Evolutionary conservation across 2,888 invertebrate genomes (phyloP).

Genomic region (Panopea generosa): DNA sequence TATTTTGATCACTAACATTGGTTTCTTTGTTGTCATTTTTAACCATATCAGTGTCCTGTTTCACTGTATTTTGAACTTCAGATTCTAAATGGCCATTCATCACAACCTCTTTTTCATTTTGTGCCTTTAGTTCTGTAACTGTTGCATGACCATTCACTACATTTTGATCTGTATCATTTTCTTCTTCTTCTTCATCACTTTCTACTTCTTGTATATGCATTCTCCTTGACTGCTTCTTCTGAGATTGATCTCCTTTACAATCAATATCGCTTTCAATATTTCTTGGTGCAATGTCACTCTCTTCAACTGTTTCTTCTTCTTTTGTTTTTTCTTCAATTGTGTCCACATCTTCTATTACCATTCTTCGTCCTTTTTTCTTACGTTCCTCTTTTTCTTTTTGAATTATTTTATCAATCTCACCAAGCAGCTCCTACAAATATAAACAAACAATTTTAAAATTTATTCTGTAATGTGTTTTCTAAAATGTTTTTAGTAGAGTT

Average conservation of each 20-base stretch:
- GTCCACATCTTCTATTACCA: conserved; percentile 83
- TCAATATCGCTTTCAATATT: not conserved
- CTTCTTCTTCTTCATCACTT: conserved; percentile 51
- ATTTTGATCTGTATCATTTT: not conserved
- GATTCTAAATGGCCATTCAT: not conserved
- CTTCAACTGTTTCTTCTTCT: not conserved
- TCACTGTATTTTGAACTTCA: conserved; percentile 14
- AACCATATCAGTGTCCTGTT: not conserved
- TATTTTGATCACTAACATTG: conserved; percentile 16
- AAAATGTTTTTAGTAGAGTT: no score
- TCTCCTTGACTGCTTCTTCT: conserved; percentile 30
- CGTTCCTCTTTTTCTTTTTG: conserved; percentile 68
- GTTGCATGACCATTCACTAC: conserved; percentile 26
- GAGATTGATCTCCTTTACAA: no score
- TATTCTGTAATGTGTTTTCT: no score
- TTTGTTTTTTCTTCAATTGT: conserved; percentile 44
- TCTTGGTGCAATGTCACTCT: not conserved
- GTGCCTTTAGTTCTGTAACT: conserved; percentile 3
- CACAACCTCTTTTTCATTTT: not conserved
- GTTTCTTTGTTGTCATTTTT: conserved; percentile 13
- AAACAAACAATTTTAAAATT: not conserved
- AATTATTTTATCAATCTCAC: conserved; percentile 61
- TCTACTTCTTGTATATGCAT: conserved; percentile 60
- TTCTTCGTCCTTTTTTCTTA: conserved; percentile 78
- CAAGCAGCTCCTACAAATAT: conserved; percentile 73